Evolutionary conservation across 2,113 vertebrate genomes (phyloP).

Genomic region (Oxyura jamaicensis): DNA sequence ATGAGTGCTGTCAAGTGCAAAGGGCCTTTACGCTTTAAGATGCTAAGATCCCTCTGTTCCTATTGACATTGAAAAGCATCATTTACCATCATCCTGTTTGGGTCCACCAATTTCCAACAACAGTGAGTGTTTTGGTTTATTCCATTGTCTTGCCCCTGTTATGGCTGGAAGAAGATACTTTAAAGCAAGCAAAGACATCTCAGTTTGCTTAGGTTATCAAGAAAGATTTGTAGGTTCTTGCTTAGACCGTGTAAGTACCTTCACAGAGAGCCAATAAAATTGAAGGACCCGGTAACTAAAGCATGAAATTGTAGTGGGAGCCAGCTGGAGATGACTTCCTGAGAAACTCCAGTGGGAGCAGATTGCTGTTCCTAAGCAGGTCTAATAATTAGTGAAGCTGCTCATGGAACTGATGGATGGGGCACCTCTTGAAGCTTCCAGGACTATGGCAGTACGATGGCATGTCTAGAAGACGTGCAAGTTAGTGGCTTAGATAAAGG

Average conservation of each 20-base stretch:
- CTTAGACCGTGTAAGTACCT: not conserved
- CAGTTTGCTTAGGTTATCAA: not conserved
- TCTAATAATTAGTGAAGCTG: not conserved
- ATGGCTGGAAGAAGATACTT: not conserved
- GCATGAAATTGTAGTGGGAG: not conserved
- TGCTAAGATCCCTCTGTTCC: not conserved
- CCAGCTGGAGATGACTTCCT: not conserved
- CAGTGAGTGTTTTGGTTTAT: not conserved
- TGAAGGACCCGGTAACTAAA: not conserved
- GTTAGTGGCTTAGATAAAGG: not conserved
- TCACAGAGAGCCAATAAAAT: not conserved
- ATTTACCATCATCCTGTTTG: not conserved
- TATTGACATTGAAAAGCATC: not conserved
- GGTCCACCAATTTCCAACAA: not conserved
- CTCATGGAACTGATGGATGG: not conserved
- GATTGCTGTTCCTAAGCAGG: not conserved
- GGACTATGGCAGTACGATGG: not conserved
- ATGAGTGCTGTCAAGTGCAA: not conserved
- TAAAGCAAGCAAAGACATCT: not conserved
- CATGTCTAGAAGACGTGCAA: not conserved
- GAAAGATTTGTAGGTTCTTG: not conserved
- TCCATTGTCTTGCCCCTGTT: not conserved
- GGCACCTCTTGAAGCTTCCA: not conserved
- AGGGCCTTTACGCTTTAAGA: fast-evolving
- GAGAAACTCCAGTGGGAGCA: not conserved